phyloP scores from a whole-genome alignment of 2,797 vertebrate species.

The Melanotaenia boesemani region DNA sequence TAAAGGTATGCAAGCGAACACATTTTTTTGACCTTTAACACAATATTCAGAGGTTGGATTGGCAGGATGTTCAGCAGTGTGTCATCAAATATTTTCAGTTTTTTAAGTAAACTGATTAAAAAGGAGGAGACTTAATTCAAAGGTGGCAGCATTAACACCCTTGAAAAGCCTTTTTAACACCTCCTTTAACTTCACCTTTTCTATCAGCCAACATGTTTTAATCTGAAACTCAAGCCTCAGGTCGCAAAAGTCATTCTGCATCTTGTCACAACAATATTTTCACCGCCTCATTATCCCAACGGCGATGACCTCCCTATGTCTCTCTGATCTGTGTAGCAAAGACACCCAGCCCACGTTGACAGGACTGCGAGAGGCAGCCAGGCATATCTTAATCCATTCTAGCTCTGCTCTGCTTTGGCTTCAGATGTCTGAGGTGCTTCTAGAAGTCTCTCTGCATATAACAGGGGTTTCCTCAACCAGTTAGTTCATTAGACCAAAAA shows the following conservation, averaged over 20 bases:
- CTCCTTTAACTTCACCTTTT: conserved; percentile 65
- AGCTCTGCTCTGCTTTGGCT: conserved; percentile 46
- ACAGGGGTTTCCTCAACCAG: conserved; percentile 40
- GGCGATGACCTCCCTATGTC: conserved; percentile 74
- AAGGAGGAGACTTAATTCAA: conserved; percentile 34
- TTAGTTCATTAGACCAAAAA: conserved; percentile 57
- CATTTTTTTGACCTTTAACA: conserved; percentile 10
- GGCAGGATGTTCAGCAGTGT: conserved; percentile 23
- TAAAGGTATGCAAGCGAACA: neutral
- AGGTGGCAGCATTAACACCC: conserved; percentile 60
- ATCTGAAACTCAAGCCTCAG: conserved; percentile 71
- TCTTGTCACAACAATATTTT: conserved; percentile 80
- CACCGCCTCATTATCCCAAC: conserved; percentile 65
- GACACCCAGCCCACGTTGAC: conserved; percentile 70
- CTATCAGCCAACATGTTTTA: conserved; percentile 65
- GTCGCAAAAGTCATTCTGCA: conserved; percentile 74
- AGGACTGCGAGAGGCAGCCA: conserved; percentile 67
- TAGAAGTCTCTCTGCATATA: conserved; percentile 22
- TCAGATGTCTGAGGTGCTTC: conserved; percentile 55
- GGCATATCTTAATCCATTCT: conserved; percentile 71
- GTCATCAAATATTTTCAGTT: conserved; percentile 13
- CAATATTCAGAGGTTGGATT: neutral
- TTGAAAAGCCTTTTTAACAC: conserved; percentile 53
- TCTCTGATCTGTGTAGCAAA: conserved; percentile 67
- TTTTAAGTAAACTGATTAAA: conserved; percentile 24